Conservation (phyloP, 1,140 invertebrate genomes). For the Polypedilum vanderplanki region DNA sequence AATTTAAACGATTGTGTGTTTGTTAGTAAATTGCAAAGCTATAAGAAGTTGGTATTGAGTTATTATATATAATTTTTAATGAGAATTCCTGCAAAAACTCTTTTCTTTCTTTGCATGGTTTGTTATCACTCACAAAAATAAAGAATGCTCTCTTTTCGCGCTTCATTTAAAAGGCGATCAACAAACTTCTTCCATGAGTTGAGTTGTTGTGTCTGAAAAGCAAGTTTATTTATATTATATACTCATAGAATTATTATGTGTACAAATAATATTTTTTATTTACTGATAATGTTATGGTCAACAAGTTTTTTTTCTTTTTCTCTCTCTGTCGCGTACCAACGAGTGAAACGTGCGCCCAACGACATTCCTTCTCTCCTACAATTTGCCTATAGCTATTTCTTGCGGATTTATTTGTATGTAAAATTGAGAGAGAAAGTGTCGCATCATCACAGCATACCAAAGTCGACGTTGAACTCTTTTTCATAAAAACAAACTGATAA, state of each 20-base stretch:
- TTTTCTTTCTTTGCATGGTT: not conserved
- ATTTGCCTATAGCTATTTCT: not conserved
- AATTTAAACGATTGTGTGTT: not conserved
- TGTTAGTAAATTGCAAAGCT: not conserved
- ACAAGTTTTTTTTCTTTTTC: not conserved
- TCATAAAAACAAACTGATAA: not conserved
- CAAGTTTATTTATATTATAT: not conserved
- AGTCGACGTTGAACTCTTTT: not conserved
- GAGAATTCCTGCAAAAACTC: not conserved
- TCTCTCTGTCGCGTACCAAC: not conserved
- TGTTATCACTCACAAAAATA: constrained; percentile 4
- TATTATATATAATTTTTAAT: not conserved
- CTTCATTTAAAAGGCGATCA: constrained; percentile 24
- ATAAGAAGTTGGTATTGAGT: not conserved
- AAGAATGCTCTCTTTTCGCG: constrained; percentile 23
- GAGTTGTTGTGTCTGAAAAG: constrained; percentile 1
- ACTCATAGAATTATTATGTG: not conserved
- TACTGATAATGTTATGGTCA: not conserved
- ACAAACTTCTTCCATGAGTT: not conserved
- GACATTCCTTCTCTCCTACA: not conserved
- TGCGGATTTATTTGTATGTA: not conserved
- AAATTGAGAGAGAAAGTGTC: not conserved
- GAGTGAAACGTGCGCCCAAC: not conserved
- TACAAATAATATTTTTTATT: not conserved
- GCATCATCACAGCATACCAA: not conserved